Evolutionary conservation across 2,888 invertebrate species (phyloP).

Genomic region (Tanaodytes sp.): DNA sequence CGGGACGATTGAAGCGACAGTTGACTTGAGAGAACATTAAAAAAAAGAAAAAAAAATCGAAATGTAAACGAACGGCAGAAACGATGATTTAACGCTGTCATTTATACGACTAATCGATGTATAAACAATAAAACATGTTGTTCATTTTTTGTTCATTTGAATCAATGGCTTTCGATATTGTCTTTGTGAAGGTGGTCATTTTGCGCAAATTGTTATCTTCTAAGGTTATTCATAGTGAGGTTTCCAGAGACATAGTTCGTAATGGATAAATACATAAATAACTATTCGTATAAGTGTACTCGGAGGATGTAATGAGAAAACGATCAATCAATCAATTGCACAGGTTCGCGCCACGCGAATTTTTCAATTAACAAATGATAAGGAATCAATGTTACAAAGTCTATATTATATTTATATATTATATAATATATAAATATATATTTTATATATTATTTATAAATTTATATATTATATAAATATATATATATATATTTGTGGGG

Average conservation of each 20-base stretch:
- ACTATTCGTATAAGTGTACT: conserved; percentile 57
- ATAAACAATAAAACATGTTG: conserved; percentile 44
- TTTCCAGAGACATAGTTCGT: conserved; percentile 55
- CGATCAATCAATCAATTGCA: conserved; percentile 45
- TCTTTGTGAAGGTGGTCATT: conserved; percentile 65
- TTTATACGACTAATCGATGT: conserved; percentile 39
- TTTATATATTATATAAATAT: too few relatives aligned
- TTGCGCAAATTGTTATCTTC: conserved; percentile 63
- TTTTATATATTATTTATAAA: too few relatives aligned
- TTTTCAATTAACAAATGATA: conserved; percentile 52
- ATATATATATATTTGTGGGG: conserved; percentile 56
- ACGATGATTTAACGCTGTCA: conserved; percentile 27
- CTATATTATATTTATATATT: too few relatives aligned
- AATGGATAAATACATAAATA: conserved; percentile 44
- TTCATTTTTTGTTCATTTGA: too few relatives aligned
- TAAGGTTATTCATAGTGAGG: conserved; percentile 45
- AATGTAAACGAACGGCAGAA: not conserved
- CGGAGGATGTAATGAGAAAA: conserved; percentile 44
- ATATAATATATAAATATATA: too few relatives aligned
- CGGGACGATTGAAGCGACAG: conserved; percentile 8
- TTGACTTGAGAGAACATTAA: not conserved
- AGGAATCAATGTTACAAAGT: conserved; percentile 63
- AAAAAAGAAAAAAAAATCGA: too few relatives aligned
- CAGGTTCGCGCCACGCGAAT: conserved; percentile 2
- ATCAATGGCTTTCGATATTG: conserved; percentile 63